Evolutionary conservation across 2,888 invertebrate species (phyloP).

Genomic region (Biston stratarius): DNA sequence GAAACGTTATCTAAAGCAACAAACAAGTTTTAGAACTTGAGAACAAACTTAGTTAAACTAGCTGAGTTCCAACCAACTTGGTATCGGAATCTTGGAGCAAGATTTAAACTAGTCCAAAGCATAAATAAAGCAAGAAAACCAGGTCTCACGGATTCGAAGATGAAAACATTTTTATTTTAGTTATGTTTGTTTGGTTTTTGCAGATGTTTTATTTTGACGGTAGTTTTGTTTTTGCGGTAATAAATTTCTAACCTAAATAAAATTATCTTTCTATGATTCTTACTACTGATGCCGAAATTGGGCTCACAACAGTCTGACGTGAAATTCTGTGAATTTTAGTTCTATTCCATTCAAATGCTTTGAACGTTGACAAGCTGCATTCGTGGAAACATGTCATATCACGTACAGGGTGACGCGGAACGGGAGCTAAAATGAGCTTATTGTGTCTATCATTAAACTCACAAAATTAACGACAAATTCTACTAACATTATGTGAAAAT

Average conservation of each 20-base stretch:
- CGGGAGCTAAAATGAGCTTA: too few relatives aligned
- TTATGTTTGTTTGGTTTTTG: conserved; percentile 23
- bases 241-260: too few relatives aligned
- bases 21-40: conserved; percentile 23
- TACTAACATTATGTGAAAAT: too few relatives aligned
- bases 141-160: conserved; percentile 29
- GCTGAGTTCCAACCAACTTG: conserved; percentile 8
- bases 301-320: too few relatives aligned
- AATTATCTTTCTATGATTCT: too few relatives aligned
- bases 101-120: conserved; percentile 30
- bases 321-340: too few relatives aligned
- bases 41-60: conserved; percentile 13
- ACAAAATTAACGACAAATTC: too few relatives aligned
- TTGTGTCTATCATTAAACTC: too few relatives aligned
- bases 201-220: conserved; percentile 16
- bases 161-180: conserved; percentile 22
- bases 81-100: conserved; percentile 22
- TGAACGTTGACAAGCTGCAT: too few relatives aligned
- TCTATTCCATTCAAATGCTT: too few relatives aligned
- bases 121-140: conserved; percentile 33
- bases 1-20: conserved; percentile 22
- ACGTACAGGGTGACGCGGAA: too few relatives aligned
- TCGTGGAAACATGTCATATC: background rate
- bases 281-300: too few relatives aligned
- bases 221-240: background rate